Percentiles rank a stretch among this genome's conserved stretches.
Evolutionary conservation across 2,888 invertebrate genomes (phyloP).

Genomic region (Lissonota sp.): DNA sequence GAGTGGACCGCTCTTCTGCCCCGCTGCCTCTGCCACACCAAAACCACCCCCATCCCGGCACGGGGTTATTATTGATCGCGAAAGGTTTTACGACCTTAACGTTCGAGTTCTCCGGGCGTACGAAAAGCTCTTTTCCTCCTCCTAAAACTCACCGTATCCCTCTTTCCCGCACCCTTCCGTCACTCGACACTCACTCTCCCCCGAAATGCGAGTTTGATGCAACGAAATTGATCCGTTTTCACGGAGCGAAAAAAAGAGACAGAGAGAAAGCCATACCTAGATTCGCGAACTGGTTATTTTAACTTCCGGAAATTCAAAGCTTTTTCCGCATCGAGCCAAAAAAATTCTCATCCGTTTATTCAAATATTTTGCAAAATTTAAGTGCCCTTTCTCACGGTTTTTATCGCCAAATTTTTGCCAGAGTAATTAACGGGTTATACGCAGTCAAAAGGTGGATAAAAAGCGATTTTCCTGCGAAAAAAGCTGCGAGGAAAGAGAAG

Average conservation of each 20-base stretch:
- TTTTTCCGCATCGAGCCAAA: too few relatives aligned
- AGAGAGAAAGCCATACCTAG: not conserved
- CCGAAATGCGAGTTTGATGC: slow-evolving; percentile 45
- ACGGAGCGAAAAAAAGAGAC: slow-evolving; percentile 8
- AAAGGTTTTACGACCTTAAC: slow-evolving; percentile 72
- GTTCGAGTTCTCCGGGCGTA: slow-evolving; percentile 68
- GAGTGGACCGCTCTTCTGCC: slow-evolving; percentile 49
- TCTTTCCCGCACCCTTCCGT: not conserved
- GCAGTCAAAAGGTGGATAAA: too few relatives aligned
- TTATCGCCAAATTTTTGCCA: too few relatives aligned
- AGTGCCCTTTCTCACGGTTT: too few relatives aligned
- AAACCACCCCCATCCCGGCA: slow-evolving; percentile 43
- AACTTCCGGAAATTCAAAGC: too few relatives aligned
- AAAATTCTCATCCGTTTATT: too few relatives aligned
- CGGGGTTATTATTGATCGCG: slow-evolving; percentile 79
- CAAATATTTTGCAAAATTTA: too few relatives aligned
- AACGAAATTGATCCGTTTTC: slow-evolving; percentile 44
- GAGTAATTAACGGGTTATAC: too few relatives aligned
- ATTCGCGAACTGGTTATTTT: too few relatives aligned
- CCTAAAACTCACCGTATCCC: slow-evolving; percentile 2
- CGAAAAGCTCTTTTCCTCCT: slow-evolving; percentile 28
- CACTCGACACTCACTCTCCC: not conserved
- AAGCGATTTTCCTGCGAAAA: too few relatives aligned
- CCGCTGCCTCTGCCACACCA: slow-evolving; percentile 37
- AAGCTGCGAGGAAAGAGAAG: too few relatives aligned